Base-by-base conservation (phyloP, 2,888 invertebrate genomes). In the Orthosia gracilis region DNA sequence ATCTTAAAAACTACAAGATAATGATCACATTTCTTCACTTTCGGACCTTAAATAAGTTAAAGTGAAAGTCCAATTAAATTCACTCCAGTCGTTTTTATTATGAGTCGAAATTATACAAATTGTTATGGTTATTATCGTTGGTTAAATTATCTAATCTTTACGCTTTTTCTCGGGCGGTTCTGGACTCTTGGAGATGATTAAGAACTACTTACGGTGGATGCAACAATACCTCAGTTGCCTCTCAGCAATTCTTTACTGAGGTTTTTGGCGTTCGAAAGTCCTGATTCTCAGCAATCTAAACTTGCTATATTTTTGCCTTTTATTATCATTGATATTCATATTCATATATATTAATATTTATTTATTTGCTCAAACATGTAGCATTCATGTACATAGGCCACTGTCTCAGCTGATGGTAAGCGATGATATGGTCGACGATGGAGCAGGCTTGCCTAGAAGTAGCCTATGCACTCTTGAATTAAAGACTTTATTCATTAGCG, bases 51-150 rank as follows among this genome's bases (percentile, higher is more conserved):
- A 58, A 11, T 58, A 73, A 31, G n/a, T 67, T 23, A 52, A 18
- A 79, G 79, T 78, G 79, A 85, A 85, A 86, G 84, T 71, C n/a
- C 15, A 84, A 83, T 86, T 77, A 76, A 71, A 69, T 59, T 17
- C 64, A 57, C 40, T 71, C 40, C 50, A 81, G 71, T 71, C 70
- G 66, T 67, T 69, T 69, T 58, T 21, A 71, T 50, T 69, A 72
- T 12, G 26, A 64, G 21, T 62, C 52, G 26, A 70, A 70, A 85
- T 72, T 65, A 75, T 65, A 72, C 71, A 57, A 73, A 79, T 49
- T 69, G 13, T 58, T 58, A 69, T 62, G 59, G 26, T 31, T 70
- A 40, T 73, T 80, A 73, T 66, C 68, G 58, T 73, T 54, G 2
- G 15, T 15, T 40, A 45, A 59, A 68, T 72, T 47, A 66, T 69